These are phyloP conservation scores for Listrodromus nycthemerus DNA, from an alignment of 2,888 invertebrate species.

Conservation along the genomic window DNA sequence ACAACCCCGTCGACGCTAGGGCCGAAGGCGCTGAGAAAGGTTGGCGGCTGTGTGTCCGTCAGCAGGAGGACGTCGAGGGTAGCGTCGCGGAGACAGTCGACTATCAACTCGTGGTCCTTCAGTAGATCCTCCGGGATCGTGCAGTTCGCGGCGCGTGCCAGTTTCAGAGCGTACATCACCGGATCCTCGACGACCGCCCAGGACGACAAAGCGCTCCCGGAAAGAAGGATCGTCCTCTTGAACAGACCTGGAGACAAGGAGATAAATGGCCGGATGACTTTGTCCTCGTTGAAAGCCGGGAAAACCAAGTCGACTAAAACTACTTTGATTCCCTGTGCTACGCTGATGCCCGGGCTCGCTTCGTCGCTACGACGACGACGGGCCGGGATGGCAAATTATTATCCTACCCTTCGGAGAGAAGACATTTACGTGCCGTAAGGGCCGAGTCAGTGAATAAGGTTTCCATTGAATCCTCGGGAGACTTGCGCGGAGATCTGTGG, in stretches of 20 bases:
- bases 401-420: neutral
- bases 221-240: slow-evolving; percentile 93
- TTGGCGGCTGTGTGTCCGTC: slow-evolving; percentile 92
- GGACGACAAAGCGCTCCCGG: slow-evolving; percentile 94
- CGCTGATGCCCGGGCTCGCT: neutral
- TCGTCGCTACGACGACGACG: neutral
- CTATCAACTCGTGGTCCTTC: slow-evolving; percentile 93
- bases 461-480: neutral
- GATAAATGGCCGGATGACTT: slow-evolving; percentile 64
- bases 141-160: slow-evolving; percentile 93
- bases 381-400: neutral
- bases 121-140: slow-evolving; percentile 92
- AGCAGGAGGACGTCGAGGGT: slow-evolving; percentile 90
- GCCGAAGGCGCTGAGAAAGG: slow-evolving; percentile 94
- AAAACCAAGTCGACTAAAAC: slow-evolving; percentile 18
- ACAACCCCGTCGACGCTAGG: slow-evolving; percentile 98
- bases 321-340: neutral
- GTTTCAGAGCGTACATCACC: slow-evolving; percentile 91
- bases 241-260: slow-evolving; percentile 89
- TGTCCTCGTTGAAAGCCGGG: slow-evolving; percentile 30
- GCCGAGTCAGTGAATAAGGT: neutral
- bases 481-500: no score
- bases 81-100: slow-evolving; percentile 92
- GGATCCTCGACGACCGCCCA: slow-evolving; percentile 96
- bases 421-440: neutral